Base-by-base conservation (phyloP, 2,113 vertebrate species). In the Tragelaphus scriptus region DNA sequence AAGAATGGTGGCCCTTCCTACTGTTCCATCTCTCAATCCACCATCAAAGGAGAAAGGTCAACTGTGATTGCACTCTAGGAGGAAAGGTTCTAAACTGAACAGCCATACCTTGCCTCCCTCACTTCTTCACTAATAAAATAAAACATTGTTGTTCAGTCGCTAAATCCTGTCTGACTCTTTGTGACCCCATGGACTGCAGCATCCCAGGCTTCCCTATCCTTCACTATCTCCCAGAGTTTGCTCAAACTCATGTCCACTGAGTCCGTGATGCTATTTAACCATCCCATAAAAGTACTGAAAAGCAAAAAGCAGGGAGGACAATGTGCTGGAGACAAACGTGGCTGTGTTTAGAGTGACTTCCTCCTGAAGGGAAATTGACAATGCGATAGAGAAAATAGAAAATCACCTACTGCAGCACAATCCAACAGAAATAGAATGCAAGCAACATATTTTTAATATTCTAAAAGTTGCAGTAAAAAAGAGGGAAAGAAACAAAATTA, bases 131-230 rank as follows among this genome's bases (percentile, higher is more conserved):
- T n/a, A 63, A n/a, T 17, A n/a, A 56, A 80, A 28, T 6, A 13
- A 17, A 2, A 44, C 0, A 0, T 26, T 77, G n/a, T 25, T 12
- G 0, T 77, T 77, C 3, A 77, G 12, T 26, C 0, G 0, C 23
- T 77, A 77, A 77, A 44, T 26, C 36, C 36, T 77, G 11, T 44
- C 71, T 44, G 71, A 77, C 71, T 77, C 68, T 75, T 44, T 44
- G 71, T 32, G 40, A 77, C 12, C 23, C 12, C 23, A 4, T 7
- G 36, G 71, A 77, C 23, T 77, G 71, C 23, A 26, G 12, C 23
- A 77, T 14, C 36, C 23, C 3, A 77, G 23, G 71, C 71, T 71
- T 71, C 68, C 68, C n/a, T 12, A 5, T 71, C 68, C 71, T 44
- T 44, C 71, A 77, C 71, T 77, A 2, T 44, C 36, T 44, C 71